Evolutionary conservation across 2,888 invertebrate genomes (phyloP), one percentile per base, ranked within the genome.

Genomic region (Masnerella sp.): DNA sequence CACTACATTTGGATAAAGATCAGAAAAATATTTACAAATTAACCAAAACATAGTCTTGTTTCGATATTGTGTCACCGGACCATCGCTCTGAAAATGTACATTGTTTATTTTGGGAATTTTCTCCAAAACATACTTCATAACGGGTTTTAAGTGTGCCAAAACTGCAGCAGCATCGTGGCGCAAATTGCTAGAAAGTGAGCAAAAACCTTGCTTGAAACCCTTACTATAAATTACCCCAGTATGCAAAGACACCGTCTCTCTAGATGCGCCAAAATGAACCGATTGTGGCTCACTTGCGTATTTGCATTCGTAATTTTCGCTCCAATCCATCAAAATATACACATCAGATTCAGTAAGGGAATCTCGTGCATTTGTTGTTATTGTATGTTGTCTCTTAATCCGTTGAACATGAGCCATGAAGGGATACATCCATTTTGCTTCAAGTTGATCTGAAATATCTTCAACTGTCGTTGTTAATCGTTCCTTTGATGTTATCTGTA

Each of bases 211-310:
- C 15, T 38, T 30, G 5, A 1, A 15, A 9, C 18, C 18, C 14
- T 56, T 9, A 1, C 14, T 38, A 28, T 56, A 65, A 28, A 28
- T 38, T 18, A 56, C 18, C 7, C 65, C 56, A 38, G 54, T 56
- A 15, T 47, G 56, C 8, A 56, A 18, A 15, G 47, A 45, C 5
- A 65, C 11, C 11, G 17, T 11, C 22, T 65, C 47, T 8, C 56
- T 43, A 11, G 56, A 45, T n/a, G 65, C 54, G 28, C 38, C 65
- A 36, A 65, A 67, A 40, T 58, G 49, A n/a, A 67, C 42, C 8
- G 54, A 12, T 11, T 58, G 51, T 1, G 49, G 56, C 20, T 67
- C 67, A 1, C 5, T 3, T 11, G 22, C 22, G 11, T 43, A 43
- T 8, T 70, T 70, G 20, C 56, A 62, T 1, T 14, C 32, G 8